Conservation (phyloP, 2,797 vertebrate species). For the Mormyrus hasselquistii region DNA sequence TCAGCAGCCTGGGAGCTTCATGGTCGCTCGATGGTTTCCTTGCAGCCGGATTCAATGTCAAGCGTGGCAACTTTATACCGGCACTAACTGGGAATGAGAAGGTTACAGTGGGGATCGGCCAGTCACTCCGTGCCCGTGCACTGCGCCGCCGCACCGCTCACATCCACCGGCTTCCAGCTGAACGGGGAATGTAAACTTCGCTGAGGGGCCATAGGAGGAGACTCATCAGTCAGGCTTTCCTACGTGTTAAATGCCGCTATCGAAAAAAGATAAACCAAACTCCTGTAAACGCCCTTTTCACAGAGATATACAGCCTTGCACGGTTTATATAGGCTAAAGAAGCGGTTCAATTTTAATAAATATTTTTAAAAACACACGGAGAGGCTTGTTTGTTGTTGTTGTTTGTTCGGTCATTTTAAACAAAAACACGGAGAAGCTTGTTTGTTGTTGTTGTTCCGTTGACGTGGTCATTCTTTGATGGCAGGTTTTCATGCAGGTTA, state of each 20-base stretch:
- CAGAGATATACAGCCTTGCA: not conserved
- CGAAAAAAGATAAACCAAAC: not conserved
- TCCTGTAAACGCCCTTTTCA: not conserved
- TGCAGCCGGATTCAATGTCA: slow-evolving; percentile 4
- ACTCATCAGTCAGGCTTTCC: not conserved
- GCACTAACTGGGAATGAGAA: not conserved
- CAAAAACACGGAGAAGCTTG: not conserved
- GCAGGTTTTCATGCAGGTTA: not conserved
- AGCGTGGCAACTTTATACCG: not conserved
- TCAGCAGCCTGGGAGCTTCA: not conserved
- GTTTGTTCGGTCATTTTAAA: not conserved
- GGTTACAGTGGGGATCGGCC: not conserved
- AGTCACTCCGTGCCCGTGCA: not conserved
- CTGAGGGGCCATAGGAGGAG: not conserved
- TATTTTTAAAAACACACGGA: not conserved
- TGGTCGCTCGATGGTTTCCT: not conserved
- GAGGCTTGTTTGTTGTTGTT: not conserved
- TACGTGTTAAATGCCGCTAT: not conserved
- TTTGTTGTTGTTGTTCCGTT: not conserved
- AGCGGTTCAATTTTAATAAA: not conserved
- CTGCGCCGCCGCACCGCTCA: not conserved
- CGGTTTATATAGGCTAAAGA: not conserved
- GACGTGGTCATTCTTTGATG: not conserved
- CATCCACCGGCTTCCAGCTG: not conserved
- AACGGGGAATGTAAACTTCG: not conserved